A percentile compares a stretch with the other conserved stretches of the same genome.
Evolutionary conservation across 2,888 invertebrate genomes (phyloP).

Genomic region (Stenodera caucasica): DNA sequence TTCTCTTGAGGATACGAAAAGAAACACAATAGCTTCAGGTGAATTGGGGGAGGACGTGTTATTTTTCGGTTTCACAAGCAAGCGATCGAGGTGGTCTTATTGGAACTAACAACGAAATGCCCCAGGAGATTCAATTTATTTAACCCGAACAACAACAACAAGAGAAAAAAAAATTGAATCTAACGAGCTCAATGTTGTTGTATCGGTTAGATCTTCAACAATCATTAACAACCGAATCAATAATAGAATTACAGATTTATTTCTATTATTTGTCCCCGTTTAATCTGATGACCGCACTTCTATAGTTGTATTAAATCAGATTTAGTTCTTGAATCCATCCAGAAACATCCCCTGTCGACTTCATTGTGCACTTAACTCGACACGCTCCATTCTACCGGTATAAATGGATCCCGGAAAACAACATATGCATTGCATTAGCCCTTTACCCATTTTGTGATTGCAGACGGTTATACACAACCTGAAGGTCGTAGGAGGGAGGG

Average conservation of each 20-base stretch:
- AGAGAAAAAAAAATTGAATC: background rate
- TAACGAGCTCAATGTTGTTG: background rate
- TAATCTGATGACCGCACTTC: slow-evolving; percentile 8
- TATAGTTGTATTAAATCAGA: slow-evolving; percentile 18
- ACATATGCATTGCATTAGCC: slow-evolving; percentile 54
- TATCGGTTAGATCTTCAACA: background rate
- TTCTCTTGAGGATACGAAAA: background rate
- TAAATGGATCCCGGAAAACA: slow-evolving; percentile 54
- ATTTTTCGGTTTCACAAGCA: background rate
- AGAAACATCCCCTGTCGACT: slow-evolving; percentile 26
- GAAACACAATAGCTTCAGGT: slow-evolving; percentile 1
- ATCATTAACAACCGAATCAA: background rate
- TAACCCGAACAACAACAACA: background rate
- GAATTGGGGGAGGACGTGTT: background rate
- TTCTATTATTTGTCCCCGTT: background rate
- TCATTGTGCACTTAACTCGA: slow-evolving; percentile 50
- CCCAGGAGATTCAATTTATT: background rate
- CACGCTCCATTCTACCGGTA: slow-evolving; percentile 50
- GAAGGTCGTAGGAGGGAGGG: too few relatives aligned
- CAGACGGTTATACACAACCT: too few relatives aligned
- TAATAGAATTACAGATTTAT: background rate
- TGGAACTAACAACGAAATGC: background rate
- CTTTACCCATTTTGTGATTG: slow-evolving; percentile 29
- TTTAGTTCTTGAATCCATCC: slow-evolving; percentile 22
- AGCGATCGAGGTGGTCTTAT: background rate